These are phyloP conservation scores for Calephelis perditalis DNA, from an alignment of 2,888 invertebrate species.

Conservation along the genomic window DNA sequence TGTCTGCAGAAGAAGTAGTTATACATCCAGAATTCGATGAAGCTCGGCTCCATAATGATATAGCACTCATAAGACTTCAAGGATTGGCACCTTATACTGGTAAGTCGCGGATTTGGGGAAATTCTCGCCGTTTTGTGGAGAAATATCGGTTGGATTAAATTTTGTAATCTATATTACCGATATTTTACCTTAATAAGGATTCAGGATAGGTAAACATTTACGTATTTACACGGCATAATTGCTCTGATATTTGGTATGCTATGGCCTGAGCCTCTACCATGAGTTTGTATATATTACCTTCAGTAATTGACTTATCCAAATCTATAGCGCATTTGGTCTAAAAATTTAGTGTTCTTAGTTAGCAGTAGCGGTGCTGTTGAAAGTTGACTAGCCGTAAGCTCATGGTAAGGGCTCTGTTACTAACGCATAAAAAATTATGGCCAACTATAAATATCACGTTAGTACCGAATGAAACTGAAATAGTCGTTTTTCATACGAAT, in stretches of 20 bases:
- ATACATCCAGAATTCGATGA: conserved; percentile 54
- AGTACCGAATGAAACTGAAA: no score
- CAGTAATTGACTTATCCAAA: neutral
- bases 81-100: conserved; percentile 56
- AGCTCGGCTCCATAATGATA: conserved; percentile 51
- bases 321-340: no score
- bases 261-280: neutral
- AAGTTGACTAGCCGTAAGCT: no score
- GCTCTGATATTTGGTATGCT: no score
- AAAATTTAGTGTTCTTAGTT: no score
- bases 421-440: no score
- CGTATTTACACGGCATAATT: no score
- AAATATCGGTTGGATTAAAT: neutral
- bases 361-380: no score
- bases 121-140: neutral
- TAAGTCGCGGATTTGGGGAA: conserved; percentile 31
- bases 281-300: neutral
- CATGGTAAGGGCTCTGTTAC: no score
- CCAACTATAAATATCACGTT: no score
- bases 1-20: conserved; percentile 45
- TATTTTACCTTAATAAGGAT: neutral
- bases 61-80: conserved; percentile 52
- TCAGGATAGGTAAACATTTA: neutral
- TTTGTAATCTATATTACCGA: conserved; percentile 2
- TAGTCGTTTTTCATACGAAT: no score